Evolutionary conservation across 2,888 invertebrate genomes (phyloP).

Genomic region (Drosophila colorata): DNA sequence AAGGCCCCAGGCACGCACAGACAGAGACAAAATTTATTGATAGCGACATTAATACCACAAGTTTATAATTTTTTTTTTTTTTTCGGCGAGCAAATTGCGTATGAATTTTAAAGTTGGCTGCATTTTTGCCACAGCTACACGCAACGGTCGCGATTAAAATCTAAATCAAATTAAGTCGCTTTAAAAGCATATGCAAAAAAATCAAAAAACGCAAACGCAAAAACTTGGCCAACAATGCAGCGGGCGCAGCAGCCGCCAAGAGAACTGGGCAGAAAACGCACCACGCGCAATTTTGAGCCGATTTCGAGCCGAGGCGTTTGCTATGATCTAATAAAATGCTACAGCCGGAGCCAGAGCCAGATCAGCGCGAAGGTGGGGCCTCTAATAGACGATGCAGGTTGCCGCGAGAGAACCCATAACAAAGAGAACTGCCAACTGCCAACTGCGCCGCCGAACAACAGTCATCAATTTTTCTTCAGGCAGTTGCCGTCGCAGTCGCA

Average conservation of each 20-base stretch:
- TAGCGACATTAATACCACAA: conserved; percentile 74
- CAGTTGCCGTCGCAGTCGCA: conserved; percentile 39
- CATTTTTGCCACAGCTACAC: conserved; percentile 64
- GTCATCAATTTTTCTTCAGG: conserved; percentile 74
- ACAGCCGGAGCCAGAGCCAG: conserved; percentile 41
- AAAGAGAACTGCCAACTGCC: conserved; percentile 51
- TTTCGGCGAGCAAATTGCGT: conserved; percentile 58
- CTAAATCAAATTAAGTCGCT: conserved; percentile 82
- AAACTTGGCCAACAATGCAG: conserved; percentile 68
- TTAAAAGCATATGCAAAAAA: conserved; percentile 77
- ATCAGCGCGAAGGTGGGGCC: conserved; percentile 68
- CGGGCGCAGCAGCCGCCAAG: conserved; percentile 28
- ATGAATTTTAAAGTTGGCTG: conserved; percentile 53
- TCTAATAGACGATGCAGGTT: conserved; percentile 55
- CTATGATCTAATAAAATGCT: conserved; percentile 78
- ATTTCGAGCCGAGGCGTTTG: conserved; percentile 65
- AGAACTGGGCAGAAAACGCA: conserved; percentile 53
- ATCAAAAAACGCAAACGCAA: conserved; percentile 11
- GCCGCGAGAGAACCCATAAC: conserved; percentile 59
- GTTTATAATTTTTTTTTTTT: conserved; percentile 39
- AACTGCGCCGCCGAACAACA: conserved; percentile 50
- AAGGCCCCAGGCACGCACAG: conserved; percentile 68
- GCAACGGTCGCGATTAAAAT: conserved; percentile 79
- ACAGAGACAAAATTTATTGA: conserved; percentile 73
- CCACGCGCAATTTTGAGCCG: conserved; percentile 62